Conservation (phyloP, 2,888 invertebrate species). For the Rhogogaster chlorosoma region DNA sequence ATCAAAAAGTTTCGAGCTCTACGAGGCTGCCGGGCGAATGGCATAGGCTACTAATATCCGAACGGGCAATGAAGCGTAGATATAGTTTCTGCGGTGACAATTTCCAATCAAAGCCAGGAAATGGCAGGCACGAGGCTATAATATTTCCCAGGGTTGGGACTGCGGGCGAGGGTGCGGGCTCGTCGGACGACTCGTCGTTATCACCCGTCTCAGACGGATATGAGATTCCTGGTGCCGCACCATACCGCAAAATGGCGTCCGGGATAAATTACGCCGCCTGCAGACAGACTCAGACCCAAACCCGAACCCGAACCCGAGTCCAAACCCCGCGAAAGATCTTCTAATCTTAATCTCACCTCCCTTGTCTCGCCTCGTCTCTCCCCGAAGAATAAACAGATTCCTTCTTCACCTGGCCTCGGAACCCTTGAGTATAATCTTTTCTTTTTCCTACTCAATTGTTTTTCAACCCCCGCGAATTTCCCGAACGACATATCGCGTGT, state of each 20-base stretch:
- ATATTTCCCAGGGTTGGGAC: slow-evolving; percentile 66
- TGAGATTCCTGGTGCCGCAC: slow-evolving; percentile 68
- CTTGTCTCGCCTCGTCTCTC: background rate
- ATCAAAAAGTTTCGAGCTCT: slow-evolving; percentile 69
- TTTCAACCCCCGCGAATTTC: background rate
- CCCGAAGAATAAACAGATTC: background rate
- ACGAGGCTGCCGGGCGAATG: slow-evolving; percentile 55
- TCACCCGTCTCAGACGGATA: slow-evolving; percentile 74
- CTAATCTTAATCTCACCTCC: slow-evolving; percentile 65
- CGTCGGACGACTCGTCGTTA: slow-evolving; percentile 60
- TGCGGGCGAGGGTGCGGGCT: background rate
- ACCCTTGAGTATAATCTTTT: background rate
- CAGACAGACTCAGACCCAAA: slow-evolving; percentile 34
- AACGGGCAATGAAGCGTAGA: slow-evolving; percentile 69
- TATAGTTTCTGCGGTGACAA: slow-evolving; percentile 72
- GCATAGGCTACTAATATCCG: slow-evolving; percentile 72
- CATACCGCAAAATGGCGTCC: slow-evolving; percentile 65
- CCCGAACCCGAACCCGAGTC: background rate
- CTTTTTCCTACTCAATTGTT: background rate
- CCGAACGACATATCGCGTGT: too few relatives aligned
- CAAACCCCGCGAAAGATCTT: slow-evolving; percentile 61
- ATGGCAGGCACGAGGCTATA: slow-evolving; percentile 67
- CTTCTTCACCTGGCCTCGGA: background rate
- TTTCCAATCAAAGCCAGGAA: slow-evolving; percentile 74
- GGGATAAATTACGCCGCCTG: slow-evolving; percentile 66